Evolutionary conservation across 35 echinoderm and acorn worm genomes (phyloP).

Genomic region (Patiria miniata): DNA sequence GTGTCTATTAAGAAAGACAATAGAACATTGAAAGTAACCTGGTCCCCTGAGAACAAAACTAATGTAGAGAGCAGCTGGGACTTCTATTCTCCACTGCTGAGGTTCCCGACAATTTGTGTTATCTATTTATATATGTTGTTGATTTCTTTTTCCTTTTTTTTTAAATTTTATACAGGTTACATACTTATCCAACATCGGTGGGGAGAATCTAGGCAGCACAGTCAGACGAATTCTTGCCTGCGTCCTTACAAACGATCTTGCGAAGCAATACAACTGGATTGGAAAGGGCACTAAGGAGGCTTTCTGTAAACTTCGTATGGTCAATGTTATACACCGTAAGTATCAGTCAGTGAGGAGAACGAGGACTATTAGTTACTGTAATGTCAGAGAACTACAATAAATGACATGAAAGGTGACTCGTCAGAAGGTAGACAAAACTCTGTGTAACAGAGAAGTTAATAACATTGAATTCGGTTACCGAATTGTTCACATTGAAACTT

Average conservation of each 20-base stretch:
- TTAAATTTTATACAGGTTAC: background rate
- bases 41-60: background rate
- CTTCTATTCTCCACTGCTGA: background rate
- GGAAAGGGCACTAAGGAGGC: background rate
- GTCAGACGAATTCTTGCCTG: constrained; percentile 6
- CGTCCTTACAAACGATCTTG: background rate
- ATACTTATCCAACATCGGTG: background rate
- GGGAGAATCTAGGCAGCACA: background rate
- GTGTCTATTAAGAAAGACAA: no score
- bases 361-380: no score
- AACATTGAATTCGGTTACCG: no score
- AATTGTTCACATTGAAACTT: no score
- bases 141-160: no score
- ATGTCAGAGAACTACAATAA: no score
- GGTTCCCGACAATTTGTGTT: background rate
- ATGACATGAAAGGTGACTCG: no score
- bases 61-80: background rate
- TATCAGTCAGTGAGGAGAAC: no score
- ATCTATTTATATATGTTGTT: background rate
- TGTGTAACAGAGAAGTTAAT: no score
- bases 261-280: background rate
- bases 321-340: no score
- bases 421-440: no score
- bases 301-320: no score
- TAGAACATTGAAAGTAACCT: background rate